Conservation (phyloP, 2,888 invertebrate species). For the Caenorhabditis sp. region DNA sequence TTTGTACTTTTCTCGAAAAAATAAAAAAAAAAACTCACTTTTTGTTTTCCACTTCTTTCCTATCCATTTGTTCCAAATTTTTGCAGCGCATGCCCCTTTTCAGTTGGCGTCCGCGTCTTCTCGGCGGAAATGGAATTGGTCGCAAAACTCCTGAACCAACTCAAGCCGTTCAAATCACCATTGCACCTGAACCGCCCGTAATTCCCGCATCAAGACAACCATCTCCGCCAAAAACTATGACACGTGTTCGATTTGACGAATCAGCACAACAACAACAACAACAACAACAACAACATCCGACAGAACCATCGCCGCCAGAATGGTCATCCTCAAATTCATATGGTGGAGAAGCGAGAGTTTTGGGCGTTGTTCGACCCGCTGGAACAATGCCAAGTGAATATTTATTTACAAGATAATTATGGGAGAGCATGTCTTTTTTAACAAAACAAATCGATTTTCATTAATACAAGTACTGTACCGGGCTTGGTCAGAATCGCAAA, state of each 20-base stretch:
- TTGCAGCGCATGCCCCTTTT: slow-evolving; percentile 37
- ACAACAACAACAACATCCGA: not conserved
- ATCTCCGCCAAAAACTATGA: not conserved
- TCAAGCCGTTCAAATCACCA: slow-evolving; percentile 42
- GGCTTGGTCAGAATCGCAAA: too few relatives aligned
- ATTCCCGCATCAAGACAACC: slow-evolving; percentile 6
- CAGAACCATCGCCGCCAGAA: slow-evolving; percentile 14
- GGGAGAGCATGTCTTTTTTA: too few relatives aligned
- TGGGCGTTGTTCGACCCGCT: slow-evolving; percentile 25
- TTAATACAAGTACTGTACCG: too few relatives aligned
- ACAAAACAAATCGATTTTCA: too few relatives aligned
- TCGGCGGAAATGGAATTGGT: slow-evolving; percentile 24
- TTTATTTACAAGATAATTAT: too few relatives aligned
- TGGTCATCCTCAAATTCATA: slow-evolving; percentile 23
- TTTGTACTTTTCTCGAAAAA: too few relatives aligned
- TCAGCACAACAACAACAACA: slow-evolving; percentile 7
- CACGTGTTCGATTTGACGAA: slow-evolving; percentile 19
- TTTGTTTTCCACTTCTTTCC: slow-evolving; percentile 17
- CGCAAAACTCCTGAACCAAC: slow-evolving; percentile 56
- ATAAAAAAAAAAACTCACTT: too few relatives aligned
- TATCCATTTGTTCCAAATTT: not conserved
- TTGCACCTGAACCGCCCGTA: slow-evolving; percentile 28
- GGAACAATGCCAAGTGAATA: slow-evolving; percentile 1
- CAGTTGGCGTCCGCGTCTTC: slow-evolving; percentile 52
- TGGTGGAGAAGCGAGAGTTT: slow-evolving; percentile 38